Evolutionary conservation across 2,888 invertebrate species (phyloP), one percentile per base, ranked within the genome.

Genomic region (Dioctria rufipes): DNA sequence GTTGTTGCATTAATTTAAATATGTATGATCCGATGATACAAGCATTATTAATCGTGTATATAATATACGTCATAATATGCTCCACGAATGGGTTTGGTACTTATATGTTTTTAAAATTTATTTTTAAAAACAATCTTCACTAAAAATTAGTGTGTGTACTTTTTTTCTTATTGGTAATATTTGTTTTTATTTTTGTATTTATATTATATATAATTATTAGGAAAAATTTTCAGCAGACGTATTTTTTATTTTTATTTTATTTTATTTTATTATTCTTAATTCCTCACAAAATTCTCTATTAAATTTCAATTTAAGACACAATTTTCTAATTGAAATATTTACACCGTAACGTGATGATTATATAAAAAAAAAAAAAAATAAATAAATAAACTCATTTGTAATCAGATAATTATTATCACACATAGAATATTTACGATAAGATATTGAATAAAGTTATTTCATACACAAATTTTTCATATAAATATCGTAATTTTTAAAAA

Each of bases 211-310:
- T 11, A 39, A 40, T 58, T 6, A 49, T 37, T 42, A 60, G 37
- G 60, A 37, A 43, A 60, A 42, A 75, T 75, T 60, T 60, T 71
- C 71, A 75, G 60, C 73, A 75, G 73, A 75, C 60, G 43, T 60
- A 60, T 75, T 60, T 13, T 60, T 60, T 75, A 40, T 11, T 71
- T 51, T 58, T n/a, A n/a, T 49, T 63, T 80, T 37, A 46, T 60
- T 43, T 78, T 65, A 25, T 3, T 69, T 69, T 61, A 61, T 25
- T 25, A 25, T 25, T 25, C 25, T 25, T 25, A 25, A 25, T 25
- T 25, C 2, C 25, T 25, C 25, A 25, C 25, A 25, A 25, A 25
- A 25, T 25, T 25, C 2, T 25, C 25, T 25, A 25, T 25, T 25
- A 25, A 25, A 25, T 25, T 25, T 25, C 25, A 25, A 25, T 25